Evolutionary conservation across 2,797 vertebrate species (phyloP).

Genomic region (Sandelia bainsii): DNA sequence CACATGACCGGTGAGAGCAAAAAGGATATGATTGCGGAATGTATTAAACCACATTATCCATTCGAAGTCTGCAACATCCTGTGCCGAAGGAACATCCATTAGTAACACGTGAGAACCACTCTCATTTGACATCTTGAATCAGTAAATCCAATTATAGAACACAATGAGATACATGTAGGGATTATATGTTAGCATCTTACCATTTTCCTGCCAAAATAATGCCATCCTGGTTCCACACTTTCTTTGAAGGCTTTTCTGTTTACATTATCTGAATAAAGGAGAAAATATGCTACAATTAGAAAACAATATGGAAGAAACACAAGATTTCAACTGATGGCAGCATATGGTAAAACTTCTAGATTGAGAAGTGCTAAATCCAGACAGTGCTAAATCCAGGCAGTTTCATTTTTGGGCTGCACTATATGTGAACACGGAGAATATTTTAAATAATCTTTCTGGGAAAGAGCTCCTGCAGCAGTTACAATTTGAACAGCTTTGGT

Average conservation of each 20-base stretch:
- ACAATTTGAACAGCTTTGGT: neutral
- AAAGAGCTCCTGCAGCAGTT: neutral
- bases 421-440: neutral
- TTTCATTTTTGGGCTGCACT: neutral
- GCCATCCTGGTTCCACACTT: constrained; percentile 92
- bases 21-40: constrained; percentile 94
- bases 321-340: neutral
- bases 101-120: neutral
- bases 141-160: neutral
- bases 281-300: neutral
- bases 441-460: neutral
- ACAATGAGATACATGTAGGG: neutral
- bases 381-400: neutral
- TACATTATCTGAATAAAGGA: constrained; percentile 83
- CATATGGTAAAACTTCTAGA: neutral
- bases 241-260: constrained; percentile 91
- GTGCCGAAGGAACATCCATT: constrained; percentile 33
- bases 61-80: constrained; percentile 96
- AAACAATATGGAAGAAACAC: constrained; percentile 6
- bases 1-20: constrained; percentile 92
- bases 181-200: constrained; percentile 74
- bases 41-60: constrained; percentile 99
- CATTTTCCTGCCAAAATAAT: constrained; percentile 98
- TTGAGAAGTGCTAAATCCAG: neutral
- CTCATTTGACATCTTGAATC: neutral